Base-by-base conservation (phyloP, 2,113 vertebrate species). In the Zonotrichia leucophrys region DNA sequence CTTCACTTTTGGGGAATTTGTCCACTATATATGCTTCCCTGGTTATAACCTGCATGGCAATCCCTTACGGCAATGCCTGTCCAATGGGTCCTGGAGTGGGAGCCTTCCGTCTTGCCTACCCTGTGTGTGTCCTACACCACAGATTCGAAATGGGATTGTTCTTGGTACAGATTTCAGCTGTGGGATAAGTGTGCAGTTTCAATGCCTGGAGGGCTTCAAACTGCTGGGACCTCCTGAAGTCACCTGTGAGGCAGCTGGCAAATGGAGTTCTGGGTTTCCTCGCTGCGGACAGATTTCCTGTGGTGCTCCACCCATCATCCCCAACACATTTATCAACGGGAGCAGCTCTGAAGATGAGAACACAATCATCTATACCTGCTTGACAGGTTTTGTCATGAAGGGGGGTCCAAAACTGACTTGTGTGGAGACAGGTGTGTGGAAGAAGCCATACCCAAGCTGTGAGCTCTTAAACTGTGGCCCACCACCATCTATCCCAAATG, bases 251-350 rank as follows among this genome's bases (percentile, higher is more conserved):
- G 97, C 97, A 80, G 98, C 98, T 49, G 98, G 98, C 76, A 97
- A 98, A 70, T 99, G 99, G 99, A 99, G 97, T 92, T 98, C 98
- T 8, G 98, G 98, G 16, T 97, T 99, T 85, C 99, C 99, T 30
- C 96, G 72, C 82, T 99, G 99, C 3, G 97, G 98, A 33, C 98
- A 97, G 69, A 95, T 97, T 15, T 98, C 97, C 39, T 99, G 99
- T 24, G 98, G 98, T 14, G 91, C 97, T 47, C 98, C 98, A 41
- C 99, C 99, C 10, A 3, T 68, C 21, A 98, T 99, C 41, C 93
- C 97, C 33, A 99, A 99, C 41, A 98, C 99, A 5, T 97, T 99
- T 74, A 93, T 98, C 94, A 98, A 97, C 37, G 98, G 98, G 18
- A 98, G 98, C 80, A 97, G 96, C 73, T 87, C 96, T 73, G 80